phyloP scores from a whole-genome alignment of 2,888 invertebrate genomes.

The Yponomeuta sedellus region DNA sequence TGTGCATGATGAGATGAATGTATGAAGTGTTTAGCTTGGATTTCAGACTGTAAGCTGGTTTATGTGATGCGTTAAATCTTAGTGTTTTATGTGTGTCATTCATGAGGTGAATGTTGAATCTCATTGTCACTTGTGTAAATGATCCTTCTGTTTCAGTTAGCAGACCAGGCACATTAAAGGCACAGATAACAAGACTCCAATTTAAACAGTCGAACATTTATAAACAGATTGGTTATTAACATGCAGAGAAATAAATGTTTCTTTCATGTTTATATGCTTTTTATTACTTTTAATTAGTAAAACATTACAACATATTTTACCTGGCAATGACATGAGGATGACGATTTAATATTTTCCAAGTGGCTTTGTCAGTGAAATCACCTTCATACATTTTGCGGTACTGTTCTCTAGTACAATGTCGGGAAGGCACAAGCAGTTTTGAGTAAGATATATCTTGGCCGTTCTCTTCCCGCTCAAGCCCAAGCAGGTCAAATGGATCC shows the following conservation, averaged over 20 bases:
- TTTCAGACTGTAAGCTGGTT: neutral
- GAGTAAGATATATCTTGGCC: constrained; percentile 96
- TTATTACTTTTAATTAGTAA: neutral
- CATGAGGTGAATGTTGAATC: neutral
- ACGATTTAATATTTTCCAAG: constrained; percentile 59
- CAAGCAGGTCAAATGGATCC: constrained; percentile 91
- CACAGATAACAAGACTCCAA: neutral
- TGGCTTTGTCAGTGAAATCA: constrained; percentile 60
- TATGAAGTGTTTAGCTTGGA: constrained; percentile 32
- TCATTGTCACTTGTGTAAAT: neutral
- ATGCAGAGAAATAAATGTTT: neutral
- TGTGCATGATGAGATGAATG: constrained; percentile 70
- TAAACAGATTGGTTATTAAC: neutral
- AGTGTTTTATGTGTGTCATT: neutral
- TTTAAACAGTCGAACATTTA: neutral
- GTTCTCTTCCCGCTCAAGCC: constrained; percentile 87
- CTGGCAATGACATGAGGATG: constrained; percentile 77
- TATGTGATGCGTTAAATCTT: neutral
- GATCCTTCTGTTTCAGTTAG: neutral
- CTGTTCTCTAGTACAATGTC: constrained; percentile 60
- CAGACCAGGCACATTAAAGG: constrained; percentile 11
- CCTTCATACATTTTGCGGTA: constrained; percentile 68
- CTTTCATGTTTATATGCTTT: neutral
- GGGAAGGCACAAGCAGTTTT: constrained; percentile 87
- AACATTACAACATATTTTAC: constrained; percentile 37